phyloP scores from a whole-genome alignment of 2,888 invertebrate species.

The Chorisops tibialis region DNA sequence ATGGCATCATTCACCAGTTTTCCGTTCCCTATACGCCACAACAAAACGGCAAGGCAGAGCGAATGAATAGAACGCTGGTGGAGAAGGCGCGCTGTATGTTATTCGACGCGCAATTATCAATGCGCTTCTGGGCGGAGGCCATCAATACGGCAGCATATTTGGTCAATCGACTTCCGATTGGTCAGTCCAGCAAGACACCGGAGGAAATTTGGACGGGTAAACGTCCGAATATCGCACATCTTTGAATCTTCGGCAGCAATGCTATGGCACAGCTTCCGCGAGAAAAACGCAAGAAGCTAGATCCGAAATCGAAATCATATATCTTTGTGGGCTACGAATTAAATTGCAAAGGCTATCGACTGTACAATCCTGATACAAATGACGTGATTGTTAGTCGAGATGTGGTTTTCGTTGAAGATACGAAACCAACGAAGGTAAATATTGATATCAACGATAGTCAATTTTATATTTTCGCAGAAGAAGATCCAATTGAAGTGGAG shows the following conservation, averaged over 20 bases:
- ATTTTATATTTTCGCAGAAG: conserved; percentile 1
- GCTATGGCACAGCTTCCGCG: conserved; percentile 27
- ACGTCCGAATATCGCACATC: conserved; percentile 25
- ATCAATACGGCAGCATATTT: conserved; percentile 23
- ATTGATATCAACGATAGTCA: conserved; percentile 6
- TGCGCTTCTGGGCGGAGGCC: no score
- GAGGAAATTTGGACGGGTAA: conserved; percentile 30
- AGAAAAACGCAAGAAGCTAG: conserved; percentile 32
- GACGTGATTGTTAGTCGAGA: conserved; percentile 6
- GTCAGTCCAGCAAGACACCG: conserved; percentile 20
- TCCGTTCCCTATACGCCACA: neutral
- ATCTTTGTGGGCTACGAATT: conserved; percentile 30
- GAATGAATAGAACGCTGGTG: neutral
- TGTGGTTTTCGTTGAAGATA: conserved; percentile 11
- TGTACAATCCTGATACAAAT: neutral
- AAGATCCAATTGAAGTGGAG: neutral
- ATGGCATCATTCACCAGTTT: neutral
- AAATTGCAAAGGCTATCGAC: conserved; percentile 30
- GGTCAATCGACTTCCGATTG: conserved; percentile 27
- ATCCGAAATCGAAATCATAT: no score
- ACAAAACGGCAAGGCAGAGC: conserved; percentile 28
- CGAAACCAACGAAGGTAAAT: neutral
- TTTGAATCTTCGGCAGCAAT: conserved; percentile 29
- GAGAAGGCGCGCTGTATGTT: neutral
- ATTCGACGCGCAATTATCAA: no score